Percentiles rank a stretch among this genome's conserved stretches.
Evolutionary conservation across 2,113 vertebrate genomes (phyloP).

Genomic region (Tupaia tana): DNA sequence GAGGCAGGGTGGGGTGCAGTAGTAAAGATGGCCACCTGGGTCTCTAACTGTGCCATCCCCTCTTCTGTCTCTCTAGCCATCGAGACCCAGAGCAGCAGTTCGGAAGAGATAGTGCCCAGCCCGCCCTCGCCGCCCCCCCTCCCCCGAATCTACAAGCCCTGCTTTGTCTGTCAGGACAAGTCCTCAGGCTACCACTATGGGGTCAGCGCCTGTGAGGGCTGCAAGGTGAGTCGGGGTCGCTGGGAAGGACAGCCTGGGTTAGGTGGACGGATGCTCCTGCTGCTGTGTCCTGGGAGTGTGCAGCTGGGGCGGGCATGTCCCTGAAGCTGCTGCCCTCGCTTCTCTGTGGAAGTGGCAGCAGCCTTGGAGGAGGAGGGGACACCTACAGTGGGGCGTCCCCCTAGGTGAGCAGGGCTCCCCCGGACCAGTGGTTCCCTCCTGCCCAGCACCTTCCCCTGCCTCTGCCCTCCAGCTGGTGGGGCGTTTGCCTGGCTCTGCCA

Average conservation of each 20-base stretch:
- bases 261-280: neutral
- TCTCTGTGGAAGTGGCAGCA: neutral
- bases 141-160: conserved; percentile 98
- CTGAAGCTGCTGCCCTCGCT: neutral
- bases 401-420: neutral
- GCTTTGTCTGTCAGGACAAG: conserved; percentile 99
- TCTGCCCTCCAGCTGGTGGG: conserved; percentile 44
- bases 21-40: neutral
- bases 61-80: conserved; percentile 88
- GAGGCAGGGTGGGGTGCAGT: neutral
- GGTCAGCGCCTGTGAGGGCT: conserved; percentile 98
- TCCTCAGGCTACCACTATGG: conserved; percentile 99
- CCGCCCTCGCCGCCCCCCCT: conserved; percentile 96
- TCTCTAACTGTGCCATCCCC: neutral
- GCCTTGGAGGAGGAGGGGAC: neutral
- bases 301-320: neutral
- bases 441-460: neutral
- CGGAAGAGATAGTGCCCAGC: conserved; percentile 97
- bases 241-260: neutral
- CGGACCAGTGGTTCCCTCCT: neutral
- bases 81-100: conserved; percentile 98
- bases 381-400: neutral
- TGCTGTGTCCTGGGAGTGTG: accelerated
- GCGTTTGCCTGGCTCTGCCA: neutral
- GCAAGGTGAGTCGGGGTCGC: conserved; percentile 92